Evolutionary conservation across 2,113 vertebrate species (phyloP), one percentile per base, ranked within the genome.

Genomic region (Myrmophylax atrothorax): DNA sequence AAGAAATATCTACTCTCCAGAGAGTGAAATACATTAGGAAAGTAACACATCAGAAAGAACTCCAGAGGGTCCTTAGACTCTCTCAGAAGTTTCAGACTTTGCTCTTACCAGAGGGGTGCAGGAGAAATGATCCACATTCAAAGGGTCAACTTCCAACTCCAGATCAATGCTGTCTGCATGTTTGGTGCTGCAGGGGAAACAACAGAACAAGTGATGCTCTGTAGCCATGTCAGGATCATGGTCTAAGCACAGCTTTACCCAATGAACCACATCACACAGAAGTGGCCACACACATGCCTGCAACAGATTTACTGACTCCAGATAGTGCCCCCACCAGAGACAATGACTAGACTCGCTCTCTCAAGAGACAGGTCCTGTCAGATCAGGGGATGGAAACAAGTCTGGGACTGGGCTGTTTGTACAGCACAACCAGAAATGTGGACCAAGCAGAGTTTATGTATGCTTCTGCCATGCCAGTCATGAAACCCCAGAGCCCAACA

Each of bases 81-180:
- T 44, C 26, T 58, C 46, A 64, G 60, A 82, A 35, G 56, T 52
- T 69, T 40, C 47, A 37, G 56, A 31, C 28, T 58, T 55, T 49
- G 60, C 35, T 92, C 98, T 98, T 98, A 99, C 99, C 99, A 99
- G 97, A 53, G 99, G 99, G 15, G 99, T 99, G 96, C 99, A 99
- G 92, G 99, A 99, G 98, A 99, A 99, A 97, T 99, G 99, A 98
- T 99, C 99, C 73, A 99, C 99, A 59, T 99, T 99, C 95, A 99
- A 98, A 92, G 99, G 99, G 97, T 99, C 99, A 42, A 99, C 99
- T 96, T 99, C 99, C 92, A 99, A 98, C 94, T 99, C 99, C 97
- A 99, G 94, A 94, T 99, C 99, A 67, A 99, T 99, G 96, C 99
- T 99, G 80, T 99, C 99, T 52, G 99, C 99, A 40, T 99, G 99